These are phyloP conservation scores for Ectemnius lituratus DNA, from an alignment of 2,888 invertebrate species.

Conservation along the genomic window DNA sequence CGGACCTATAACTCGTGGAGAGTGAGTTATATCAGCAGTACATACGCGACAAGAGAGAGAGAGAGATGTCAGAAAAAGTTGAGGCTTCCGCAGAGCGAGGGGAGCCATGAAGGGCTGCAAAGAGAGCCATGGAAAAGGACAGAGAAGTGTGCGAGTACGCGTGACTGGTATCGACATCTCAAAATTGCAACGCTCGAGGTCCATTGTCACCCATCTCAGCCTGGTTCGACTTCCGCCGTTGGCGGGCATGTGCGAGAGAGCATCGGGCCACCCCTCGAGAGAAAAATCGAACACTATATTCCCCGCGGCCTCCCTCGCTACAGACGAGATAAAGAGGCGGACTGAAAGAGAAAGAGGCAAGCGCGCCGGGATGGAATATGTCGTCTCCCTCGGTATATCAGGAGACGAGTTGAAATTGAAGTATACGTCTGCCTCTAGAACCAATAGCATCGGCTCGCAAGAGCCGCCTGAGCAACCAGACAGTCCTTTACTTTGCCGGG, in stretches of 20 bases:
- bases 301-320: not conserved
- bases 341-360: not conserved
- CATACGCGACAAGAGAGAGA: not conserved
- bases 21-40: not conserved
- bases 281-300: slow-evolving; percentile 50
- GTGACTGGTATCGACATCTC: slow-evolving; percentile 73
- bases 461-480: slow-evolving; percentile 17
- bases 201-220: slow-evolving; percentile 67
- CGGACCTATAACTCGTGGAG: not conserved
- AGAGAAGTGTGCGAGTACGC: slow-evolving; percentile 21
- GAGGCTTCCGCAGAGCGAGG: not conserved
- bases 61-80: not conserved
- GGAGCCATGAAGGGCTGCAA: not conserved
- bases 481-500: slow-evolving; percentile 27
- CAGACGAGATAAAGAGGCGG: slow-evolving; percentile 33
- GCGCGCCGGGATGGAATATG: slow-evolving; percentile 21
- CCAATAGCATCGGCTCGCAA: slow-evolving; percentile 10
- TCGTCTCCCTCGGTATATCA: slow-evolving; percentile 33
- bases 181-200: slow-evolving; percentile 72
- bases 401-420: slow-evolving; percentile 49
- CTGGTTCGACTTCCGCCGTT: slow-evolving; percentile 21
- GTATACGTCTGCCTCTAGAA: slow-evolving; percentile 21
- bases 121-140: slow-evolving; percentile 13
- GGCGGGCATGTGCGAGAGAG: slow-evolving; percentile 46
- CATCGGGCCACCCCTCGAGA: slow-evolving; percentile 18